Evolutionary conservation across 2,797 vertebrate species (phyloP).

Genomic region (Rhyacichthys aspro): DNA sequence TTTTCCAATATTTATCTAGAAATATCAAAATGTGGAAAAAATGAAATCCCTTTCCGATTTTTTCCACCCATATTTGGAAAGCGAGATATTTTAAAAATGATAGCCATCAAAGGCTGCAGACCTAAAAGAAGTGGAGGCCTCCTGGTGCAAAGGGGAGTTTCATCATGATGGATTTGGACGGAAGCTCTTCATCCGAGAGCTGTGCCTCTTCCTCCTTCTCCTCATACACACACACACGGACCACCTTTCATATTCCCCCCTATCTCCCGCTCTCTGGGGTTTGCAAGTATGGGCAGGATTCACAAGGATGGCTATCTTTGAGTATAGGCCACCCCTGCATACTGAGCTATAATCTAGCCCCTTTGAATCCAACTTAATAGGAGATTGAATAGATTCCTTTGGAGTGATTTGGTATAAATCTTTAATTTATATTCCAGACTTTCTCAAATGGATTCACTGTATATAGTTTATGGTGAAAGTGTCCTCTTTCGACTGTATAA

Average conservation of each 20-base stretch:
- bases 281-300: slow-evolving; percentile 48
- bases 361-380: slow-evolving; percentile 48
- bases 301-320: slow-evolving; percentile 55
- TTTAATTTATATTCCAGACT: slow-evolving; percentile 58
- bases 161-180: slow-evolving; percentile 60
- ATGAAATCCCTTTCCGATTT: slow-evolving; percentile 42
- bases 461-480: slow-evolving; percentile 16
- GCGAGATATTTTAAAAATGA: slow-evolving; percentile 59
- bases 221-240: slow-evolving; percentile 8
- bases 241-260: slow-evolving; percentile 39
- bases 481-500: slow-evolving; percentile 20
- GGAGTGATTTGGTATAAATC: slow-evolving; percentile 55
- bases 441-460: slow-evolving; percentile 20
- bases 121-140: slow-evolving; percentile 50
- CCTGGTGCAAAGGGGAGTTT: slow-evolving; percentile 51
- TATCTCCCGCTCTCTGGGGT: slow-evolving; percentile 39
- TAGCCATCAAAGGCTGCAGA: slow-evolving; percentile 54
- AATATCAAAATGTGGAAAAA: slow-evolving; percentile 38
- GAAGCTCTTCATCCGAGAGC: slow-evolving; percentile 51
- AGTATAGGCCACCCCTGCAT: slow-evolving; percentile 49
- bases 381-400: slow-evolving; percentile 57
- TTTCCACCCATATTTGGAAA: slow-evolving; percentile 30
- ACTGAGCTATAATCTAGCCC: slow-evolving; percentile 53
- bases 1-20: slow-evolving; percentile 17
- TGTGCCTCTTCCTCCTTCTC: slow-evolving; percentile 3